Evolutionary conservation across 2,888 invertebrate genomes (phyloP), one percentile per base, ranked within the genome.

Genomic region (Agapostemon virescens): DNA sequence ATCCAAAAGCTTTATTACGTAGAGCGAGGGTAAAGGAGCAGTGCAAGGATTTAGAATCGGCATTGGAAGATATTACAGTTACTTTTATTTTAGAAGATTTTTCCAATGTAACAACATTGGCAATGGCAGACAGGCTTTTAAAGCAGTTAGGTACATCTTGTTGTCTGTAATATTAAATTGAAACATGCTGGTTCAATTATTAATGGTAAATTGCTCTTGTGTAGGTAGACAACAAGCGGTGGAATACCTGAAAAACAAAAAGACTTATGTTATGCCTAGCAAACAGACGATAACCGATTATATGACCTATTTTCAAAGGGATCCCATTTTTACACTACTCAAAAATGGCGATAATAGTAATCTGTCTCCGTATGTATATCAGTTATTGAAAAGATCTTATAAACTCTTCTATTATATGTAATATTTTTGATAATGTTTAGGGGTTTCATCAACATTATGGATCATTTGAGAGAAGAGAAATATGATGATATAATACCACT

Each of bases 61-160:
- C 97, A 78, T 93, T 99, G 71, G 98, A 98, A 93, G 98, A 99
- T 94, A 95, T 98, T 0, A 98, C 98, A 0, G 97, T 98, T 38
- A 97, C 97, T 26, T 98, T 98, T 91, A 96, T 98, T 86, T 93
- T 98, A 83, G 98, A 98, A 93, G 95, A 95, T 87, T 99, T 98
- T 93, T 95, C 96, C 90, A 98, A 97, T 90, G 96, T 96, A 88
- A 95, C 94, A 82, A 96, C 97, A 33, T 93, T 98, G 36, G 93
- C 96, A 78, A 96, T 96, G 93, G 98, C 98, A 36, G 98, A 98
- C 93, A 95, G 97, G 73, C 95, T 98, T 73, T 94, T 99, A 15
- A 98, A 98, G 92, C 96, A 96, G 85, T 94, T 97, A 80, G 97
- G 97, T 92, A 89, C 89, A 58, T 69, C 52, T 55, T 17, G 49